A percentile compares a stretch with the other conserved stretches of the same genome.
phyloP scores from a whole-genome alignment of 2,113 vertebrate genomes.

The Heterocephalus glaber region DNA sequence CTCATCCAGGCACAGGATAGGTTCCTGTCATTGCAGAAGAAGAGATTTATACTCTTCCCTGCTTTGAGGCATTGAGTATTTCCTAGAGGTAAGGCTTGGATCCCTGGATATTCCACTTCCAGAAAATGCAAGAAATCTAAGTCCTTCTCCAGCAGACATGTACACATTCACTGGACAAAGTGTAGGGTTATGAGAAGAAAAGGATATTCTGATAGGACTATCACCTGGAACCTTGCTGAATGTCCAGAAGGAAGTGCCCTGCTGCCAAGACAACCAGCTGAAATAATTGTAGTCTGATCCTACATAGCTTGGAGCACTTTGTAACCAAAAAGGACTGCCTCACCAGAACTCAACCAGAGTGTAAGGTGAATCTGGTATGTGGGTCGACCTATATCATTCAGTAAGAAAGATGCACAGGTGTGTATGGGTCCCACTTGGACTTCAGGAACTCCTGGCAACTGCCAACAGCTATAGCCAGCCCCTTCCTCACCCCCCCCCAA shows the following conservation, averaged over 20 bases:
- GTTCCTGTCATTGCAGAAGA: background rate
- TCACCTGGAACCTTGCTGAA: background rate
- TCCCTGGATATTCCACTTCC: background rate
- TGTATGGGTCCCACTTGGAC: too few species aligned
- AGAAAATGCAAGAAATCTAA: background rate
- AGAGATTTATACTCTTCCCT: background rate
- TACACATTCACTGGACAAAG: background rate
- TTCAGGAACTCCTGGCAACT: background rate
- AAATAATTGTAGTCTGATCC: background rate
- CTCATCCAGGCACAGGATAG: background rate
- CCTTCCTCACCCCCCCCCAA: background rate
- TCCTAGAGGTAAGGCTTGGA: background rate
- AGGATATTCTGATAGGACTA: background rate
- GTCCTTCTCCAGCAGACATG: background rate
- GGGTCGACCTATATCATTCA: background rate
- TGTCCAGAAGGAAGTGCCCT: background rate
- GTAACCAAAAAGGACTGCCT: background rate
- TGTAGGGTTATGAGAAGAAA: background rate
- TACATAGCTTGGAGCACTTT: background rate
- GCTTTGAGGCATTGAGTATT: background rate
- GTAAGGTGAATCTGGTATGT: background rate
- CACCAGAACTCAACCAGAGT: background rate
- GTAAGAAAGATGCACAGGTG: background rate
- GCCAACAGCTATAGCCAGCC: background rate
- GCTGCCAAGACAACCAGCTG: background rate